These are phyloP conservation scores for Pangasius sanitwongsei DNA, from an alignment of 2,797 vertebrate species.

Conservation along the genomic window DNA sequence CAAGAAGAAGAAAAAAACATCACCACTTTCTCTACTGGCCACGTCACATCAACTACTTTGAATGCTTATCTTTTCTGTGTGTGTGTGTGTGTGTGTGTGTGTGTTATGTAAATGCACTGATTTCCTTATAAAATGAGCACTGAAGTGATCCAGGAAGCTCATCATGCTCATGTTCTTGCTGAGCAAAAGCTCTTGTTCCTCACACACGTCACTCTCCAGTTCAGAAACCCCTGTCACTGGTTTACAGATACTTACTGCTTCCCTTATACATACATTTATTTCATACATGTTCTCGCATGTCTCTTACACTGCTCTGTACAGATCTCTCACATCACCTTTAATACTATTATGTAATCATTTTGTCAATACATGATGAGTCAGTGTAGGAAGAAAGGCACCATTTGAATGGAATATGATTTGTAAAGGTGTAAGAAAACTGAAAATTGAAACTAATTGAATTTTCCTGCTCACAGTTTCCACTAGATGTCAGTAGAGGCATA, in stretches of 20 bases:
- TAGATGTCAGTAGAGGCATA: slow-evolving; percentile 2
- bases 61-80: slow-evolving; percentile 46
- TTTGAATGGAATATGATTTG: neutral
- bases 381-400: neutral
- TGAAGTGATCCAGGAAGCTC: slow-evolving; percentile 38
- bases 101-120: slow-evolving; percentile 55
- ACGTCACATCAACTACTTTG: slow-evolving; percentile 38
- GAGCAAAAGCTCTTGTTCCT: slow-evolving; percentile 1
- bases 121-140: slow-evolving; percentile 58
- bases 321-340: neutral
- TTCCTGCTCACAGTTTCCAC: neutral
- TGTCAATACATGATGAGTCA: neutral
- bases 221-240: neutral
- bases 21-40: neutral
- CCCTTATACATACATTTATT: neutral
- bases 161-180: slow-evolving; percentile 31
- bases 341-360: neutral
- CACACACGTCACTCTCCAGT: neutral
- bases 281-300: neutral
- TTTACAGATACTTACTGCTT: neutral
- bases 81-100: slow-evolving; percentile 29
- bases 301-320: neutral
- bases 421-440: neutral
- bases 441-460: neutral
- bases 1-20: neutral